Evolutionary conservation across 2,888 invertebrate genomes (phyloP), one percentile per base, ranked within the genome.

Genomic region (Drosophila formosana): DNA sequence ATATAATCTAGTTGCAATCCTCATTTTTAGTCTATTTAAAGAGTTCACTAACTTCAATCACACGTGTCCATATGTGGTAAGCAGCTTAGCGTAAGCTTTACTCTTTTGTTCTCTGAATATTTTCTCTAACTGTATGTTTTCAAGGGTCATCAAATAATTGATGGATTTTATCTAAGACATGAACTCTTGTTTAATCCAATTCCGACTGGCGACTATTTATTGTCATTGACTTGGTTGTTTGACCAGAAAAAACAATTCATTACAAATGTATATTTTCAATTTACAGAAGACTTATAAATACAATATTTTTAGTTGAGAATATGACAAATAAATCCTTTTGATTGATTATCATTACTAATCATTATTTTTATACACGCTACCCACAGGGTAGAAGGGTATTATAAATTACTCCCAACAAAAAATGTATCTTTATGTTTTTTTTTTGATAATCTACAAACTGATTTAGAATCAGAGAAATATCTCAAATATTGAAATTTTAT

Each of bases 191-290:
- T 61, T 0, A 2, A 69, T 8, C 78, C 66, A 2, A 2, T 73
- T 8, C 78, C 78, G 4, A 53, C 69, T 11, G 78, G 60, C 2
- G 60, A 76, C 1, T 76, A 77, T 67, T 30, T 64, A 18, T 4
- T 72, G 47, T 11, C 5, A 2, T 1, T 30, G 11, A 18, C 7
- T 18, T 72, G 53, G 50, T 1, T 7, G 1, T 34, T 55, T 23
- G 2, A 37, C 13, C 45, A 46, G 2, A 58, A 39, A 8, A 4
- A 11, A 3, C 49, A 28, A 37, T 0, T 52, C 1, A 6, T 0
- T 6, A 37, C 45, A 1, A 34, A 61, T 8, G 1, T 43, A 0
- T 68, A 64, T 32, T 64, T 73, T 30, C 0, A 9, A n/a, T 77
- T 53, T 43, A 39, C 25, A 0, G 63, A 75, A n/a, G 50, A 72